These are phyloP conservation scores for Cephus sareptanus DNA, from an alignment of 2,888 invertebrate species.

Conservation along the genomic window DNA sequence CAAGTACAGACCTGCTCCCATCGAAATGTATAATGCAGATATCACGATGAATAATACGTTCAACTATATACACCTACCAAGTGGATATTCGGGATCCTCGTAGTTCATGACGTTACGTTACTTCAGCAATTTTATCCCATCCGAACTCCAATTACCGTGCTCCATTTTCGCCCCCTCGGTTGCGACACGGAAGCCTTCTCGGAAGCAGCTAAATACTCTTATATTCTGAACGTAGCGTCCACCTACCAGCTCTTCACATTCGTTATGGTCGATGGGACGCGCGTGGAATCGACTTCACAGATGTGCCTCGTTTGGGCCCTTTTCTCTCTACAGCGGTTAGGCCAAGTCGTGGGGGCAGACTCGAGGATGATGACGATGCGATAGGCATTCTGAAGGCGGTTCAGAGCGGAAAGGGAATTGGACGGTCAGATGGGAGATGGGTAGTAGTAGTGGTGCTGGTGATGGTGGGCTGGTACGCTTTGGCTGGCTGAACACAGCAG, in stretches of 20 bases:
- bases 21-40: neutral
- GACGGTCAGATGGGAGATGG: neutral
- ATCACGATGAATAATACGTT: neutral
- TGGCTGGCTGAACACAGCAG: slow-evolving; percentile 27
- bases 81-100: neutral
- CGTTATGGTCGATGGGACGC: neutral
- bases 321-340: neutral
- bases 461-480: slow-evolving; percentile 3
- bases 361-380: slow-evolving; percentile 1
- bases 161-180: neutral
- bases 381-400: slow-evolving; percentile 2
- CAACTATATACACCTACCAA: neutral
- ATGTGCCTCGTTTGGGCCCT: neutral
- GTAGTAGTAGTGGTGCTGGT: neutral
- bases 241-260: neutral
- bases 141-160: neutral
- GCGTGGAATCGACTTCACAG: neutral
- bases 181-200: neutral
- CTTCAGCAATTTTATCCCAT: neutral
- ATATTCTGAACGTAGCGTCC: neutral
- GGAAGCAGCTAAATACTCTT: neutral
- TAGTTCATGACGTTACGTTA: neutral
- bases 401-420: neutral
- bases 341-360: neutral
- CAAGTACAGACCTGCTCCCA: neutral